A percentile compares a stretch with the other conserved stretches of the same genome.
Evolutionary conservation across 1,140 invertebrate genomes (phyloP).

Genomic region (Gonioctena quinquepunctata): DNA sequence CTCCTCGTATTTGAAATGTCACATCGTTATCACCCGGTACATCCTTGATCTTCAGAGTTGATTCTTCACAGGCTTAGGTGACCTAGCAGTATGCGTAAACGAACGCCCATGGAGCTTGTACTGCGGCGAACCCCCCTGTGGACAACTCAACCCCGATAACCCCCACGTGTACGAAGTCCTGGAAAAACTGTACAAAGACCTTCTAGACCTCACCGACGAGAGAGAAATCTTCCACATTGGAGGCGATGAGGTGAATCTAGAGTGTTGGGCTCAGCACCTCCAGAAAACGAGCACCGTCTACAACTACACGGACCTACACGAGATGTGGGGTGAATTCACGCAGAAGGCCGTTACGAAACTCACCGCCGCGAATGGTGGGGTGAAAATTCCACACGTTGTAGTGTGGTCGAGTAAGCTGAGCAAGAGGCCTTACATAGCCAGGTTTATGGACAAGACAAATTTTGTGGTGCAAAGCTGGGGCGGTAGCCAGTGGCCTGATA

Average conservation of each 20-base stretch:
- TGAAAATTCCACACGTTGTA: slow-evolving; percentile 66
- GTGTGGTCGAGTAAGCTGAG: slow-evolving; percentile 82
- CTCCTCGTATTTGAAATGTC: no score
- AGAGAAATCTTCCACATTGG: slow-evolving; percentile 79
- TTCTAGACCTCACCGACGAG: slow-evolving; percentile 67
- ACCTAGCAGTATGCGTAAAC: slow-evolving; percentile 74
- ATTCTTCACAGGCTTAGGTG: slow-evolving; percentile 60
- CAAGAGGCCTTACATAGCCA: slow-evolving; percentile 66
- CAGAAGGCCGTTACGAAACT: slow-evolving; percentile 64
- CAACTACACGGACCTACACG: slow-evolving; percentile 74
- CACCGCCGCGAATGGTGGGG: slow-evolving; percentile 67
- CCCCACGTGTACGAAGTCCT: slow-evolving; percentile 73
- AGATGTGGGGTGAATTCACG: slow-evolving; percentile 79
- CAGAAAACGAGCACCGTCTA: slow-evolving; percentile 59
- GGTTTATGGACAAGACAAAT: slow-evolving; percentile 63
- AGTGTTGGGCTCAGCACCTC: slow-evolving; percentile 72
- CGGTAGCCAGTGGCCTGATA: slow-evolving; percentile 75
- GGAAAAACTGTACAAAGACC: slow-evolving; percentile 67
- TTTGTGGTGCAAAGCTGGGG: slow-evolving; percentile 76
- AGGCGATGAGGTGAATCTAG: slow-evolving; percentile 79
- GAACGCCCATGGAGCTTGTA: slow-evolving; percentile 75
- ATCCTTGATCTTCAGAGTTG: no score
- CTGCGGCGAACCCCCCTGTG: slow-evolving; percentile 82
- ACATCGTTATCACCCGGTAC: no score
- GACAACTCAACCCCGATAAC: slow-evolving; percentile 81